phyloP scores from a whole-genome alignment of 2,113 vertebrate genomes.

The Aegithalos caudatus region DNA sequence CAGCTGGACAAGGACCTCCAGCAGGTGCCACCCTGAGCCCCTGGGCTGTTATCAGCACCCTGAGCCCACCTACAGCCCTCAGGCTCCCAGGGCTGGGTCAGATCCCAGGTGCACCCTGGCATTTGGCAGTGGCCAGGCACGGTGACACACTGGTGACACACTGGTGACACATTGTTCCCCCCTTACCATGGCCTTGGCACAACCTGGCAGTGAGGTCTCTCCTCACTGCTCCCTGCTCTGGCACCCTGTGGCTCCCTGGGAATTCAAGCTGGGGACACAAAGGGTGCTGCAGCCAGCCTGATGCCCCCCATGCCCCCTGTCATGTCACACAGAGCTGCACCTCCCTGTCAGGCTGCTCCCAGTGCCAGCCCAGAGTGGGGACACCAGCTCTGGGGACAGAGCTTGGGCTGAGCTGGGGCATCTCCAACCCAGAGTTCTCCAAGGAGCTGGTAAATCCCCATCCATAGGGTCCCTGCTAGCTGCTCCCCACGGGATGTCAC shows the following conservation, averaged over 20 bases:
- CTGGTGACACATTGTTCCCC: background rate
- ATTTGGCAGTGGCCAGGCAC: background rate
- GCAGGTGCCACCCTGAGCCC: background rate
- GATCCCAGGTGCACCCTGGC: rapidly evolving
- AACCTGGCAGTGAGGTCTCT: background rate
- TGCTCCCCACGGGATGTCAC: background rate
- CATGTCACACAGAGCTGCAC: background rate
- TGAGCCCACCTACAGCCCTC: background rate
- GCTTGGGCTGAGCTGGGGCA: background rate
- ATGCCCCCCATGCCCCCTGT: rapidly evolving
- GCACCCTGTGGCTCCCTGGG: background rate
- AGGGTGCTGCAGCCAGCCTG: background rate
- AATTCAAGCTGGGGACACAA: rapidly evolving
- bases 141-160: rapidly evolving
- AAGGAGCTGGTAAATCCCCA: background rate
- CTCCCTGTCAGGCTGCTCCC: background rate
- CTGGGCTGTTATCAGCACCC: background rate
- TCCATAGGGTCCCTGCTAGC: background rate
- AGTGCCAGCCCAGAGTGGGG: rapidly evolving
- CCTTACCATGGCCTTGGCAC: rapidly evolving
- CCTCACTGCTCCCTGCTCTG: rapidly evolving
- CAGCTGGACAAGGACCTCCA: no score
- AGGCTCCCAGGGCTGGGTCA: rapidly evolving
- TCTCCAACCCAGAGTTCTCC: rapidly evolving
- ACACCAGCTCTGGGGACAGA: rapidly evolving